Evolutionary conservation across 2,888 invertebrate species (phyloP).

Genomic region (Synergus japonicus): DNA sequence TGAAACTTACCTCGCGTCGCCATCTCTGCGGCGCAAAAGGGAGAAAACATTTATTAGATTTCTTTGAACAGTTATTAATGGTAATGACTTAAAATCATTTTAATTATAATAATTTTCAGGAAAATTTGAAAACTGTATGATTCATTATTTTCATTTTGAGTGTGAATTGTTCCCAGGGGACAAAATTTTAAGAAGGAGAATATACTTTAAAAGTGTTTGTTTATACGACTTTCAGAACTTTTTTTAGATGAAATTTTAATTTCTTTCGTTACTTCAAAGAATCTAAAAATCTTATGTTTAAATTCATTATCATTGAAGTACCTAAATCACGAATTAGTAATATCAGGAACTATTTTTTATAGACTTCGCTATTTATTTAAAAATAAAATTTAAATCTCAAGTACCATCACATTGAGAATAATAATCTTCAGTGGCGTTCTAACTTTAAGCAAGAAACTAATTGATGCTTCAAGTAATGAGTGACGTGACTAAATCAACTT

Average conservation of each 20-base stretch:
- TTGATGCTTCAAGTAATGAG: constrained; percentile 2
- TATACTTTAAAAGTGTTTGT: too few species aligned
- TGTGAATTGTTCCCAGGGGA: too few species aligned
- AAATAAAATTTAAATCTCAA: background rate
- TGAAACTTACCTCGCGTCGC: constrained; percentile 74
- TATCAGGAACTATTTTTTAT: background rate
- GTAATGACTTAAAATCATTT: constrained; percentile 16
- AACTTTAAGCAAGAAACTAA: background rate
- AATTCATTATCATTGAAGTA: background rate
- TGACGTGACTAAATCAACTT: constrained; percentile 6
- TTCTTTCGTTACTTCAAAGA: background rate
- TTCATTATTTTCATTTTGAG: too few species aligned
- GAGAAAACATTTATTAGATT: constrained; percentile 59
- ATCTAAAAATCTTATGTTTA: background rate
- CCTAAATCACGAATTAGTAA: background rate
- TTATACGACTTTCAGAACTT: too few species aligned
- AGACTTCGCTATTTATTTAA: background rate
- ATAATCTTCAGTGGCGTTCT: background rate
- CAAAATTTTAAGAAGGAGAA: too few species aligned
- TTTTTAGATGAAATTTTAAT: background rate
- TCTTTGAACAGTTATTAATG: constrained; percentile 34
- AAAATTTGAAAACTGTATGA: too few species aligned
- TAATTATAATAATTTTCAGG: background rate
- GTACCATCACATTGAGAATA: background rate
- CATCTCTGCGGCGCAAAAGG: constrained; percentile 75